Evolutionary conservation across 2,888 invertebrate genomes (phyloP).

Genomic region (Tromatobia lineatoria): DNA sequence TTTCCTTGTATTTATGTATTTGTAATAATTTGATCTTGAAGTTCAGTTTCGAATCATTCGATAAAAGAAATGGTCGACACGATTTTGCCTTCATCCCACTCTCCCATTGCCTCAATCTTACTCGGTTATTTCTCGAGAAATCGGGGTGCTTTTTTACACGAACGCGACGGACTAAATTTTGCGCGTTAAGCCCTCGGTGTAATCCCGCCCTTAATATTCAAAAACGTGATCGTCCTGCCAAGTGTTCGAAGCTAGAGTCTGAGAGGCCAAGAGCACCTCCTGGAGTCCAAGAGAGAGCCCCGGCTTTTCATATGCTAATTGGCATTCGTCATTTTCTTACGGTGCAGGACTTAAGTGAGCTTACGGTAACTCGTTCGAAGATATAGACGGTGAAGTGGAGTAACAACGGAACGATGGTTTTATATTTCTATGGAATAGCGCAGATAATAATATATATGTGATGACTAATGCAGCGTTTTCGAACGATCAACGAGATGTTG

Average conservation of each 20-base stretch:
- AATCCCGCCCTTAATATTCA: slow-evolving; percentile 86
- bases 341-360: slow-evolving; percentile 83
- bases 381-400: slow-evolving; percentile 66
- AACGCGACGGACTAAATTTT: slow-evolving; percentile 83
- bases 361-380: slow-evolving; percentile 81
- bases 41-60: not conserved
- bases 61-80: slow-evolving; percentile 6
- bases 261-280: slow-evolving; percentile 55
- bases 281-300: slow-evolving; percentile 74
- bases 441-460: no score
- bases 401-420: slow-evolving; percentile 19
- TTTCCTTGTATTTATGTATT: no score
- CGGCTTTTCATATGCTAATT: slow-evolving; percentile 86
- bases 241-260: slow-evolving; percentile 75
- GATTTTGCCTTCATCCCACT: not conserved
- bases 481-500: no score
- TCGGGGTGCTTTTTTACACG: slow-evolving; percentile 54
- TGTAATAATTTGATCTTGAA: no score
- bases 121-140: slow-evolving; percentile 58
- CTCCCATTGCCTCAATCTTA: slow-evolving; percentile 29
- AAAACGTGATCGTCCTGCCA: slow-evolving; percentile 86
- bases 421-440: slow-evolving; percentile 17
- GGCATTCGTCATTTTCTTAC: slow-evolving; percentile 86
- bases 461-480: no score
- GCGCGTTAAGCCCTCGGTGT: slow-evolving; percentile 84